Evolutionary conservation across 1,140 invertebrate species (phyloP).

Genomic region (Hetaerina americana): DNA sequence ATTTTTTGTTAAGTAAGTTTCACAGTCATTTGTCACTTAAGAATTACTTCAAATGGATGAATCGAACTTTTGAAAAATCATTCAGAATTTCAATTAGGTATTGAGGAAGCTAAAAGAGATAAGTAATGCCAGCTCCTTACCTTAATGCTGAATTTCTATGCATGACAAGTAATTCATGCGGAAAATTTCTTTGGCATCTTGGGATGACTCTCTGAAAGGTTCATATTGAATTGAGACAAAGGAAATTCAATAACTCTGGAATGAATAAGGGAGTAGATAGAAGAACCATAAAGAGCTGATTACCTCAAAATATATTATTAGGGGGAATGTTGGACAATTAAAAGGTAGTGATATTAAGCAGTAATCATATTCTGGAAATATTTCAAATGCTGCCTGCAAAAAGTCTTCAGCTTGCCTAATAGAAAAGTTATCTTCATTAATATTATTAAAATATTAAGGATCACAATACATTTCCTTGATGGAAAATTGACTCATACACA

Average conservation of each 20-base stretch:
- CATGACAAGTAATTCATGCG: not conserved
- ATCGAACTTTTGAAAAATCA: too few relatives aligned
- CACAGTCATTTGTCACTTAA: too few relatives aligned
- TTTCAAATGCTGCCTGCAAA: slow-evolving; percentile 46
- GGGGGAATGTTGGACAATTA: slow-evolving; percentile 38
- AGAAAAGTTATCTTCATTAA: slow-evolving; percentile 16
- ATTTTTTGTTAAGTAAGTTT: too few relatives aligned
- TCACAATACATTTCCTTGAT: not conserved
- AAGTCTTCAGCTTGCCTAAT: slow-evolving; percentile 34
- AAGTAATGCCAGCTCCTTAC: too few relatives aligned
- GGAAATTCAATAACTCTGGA: too few relatives aligned
- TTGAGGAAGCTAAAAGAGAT: too few relatives aligned
- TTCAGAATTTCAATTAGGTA: too few relatives aligned
- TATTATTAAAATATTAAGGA: not conserved
- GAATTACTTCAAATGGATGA: too few relatives aligned
- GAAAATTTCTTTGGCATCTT: not conserved
- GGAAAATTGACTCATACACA: not conserved
- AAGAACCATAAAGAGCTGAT: too few relatives aligned
- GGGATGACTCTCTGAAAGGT: not conserved
- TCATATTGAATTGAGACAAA: too few relatives aligned
- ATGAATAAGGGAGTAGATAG: too few relatives aligned
- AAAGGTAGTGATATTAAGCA: slow-evolving; percentile 47
- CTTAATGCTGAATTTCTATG: not conserved
- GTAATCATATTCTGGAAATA: slow-evolving; percentile 51
- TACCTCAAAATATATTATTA: slow-evolving; percentile 49